Conservation (phyloP, 2,113 vertebrate species). For the Phyllostomus hastatus region DNA sequence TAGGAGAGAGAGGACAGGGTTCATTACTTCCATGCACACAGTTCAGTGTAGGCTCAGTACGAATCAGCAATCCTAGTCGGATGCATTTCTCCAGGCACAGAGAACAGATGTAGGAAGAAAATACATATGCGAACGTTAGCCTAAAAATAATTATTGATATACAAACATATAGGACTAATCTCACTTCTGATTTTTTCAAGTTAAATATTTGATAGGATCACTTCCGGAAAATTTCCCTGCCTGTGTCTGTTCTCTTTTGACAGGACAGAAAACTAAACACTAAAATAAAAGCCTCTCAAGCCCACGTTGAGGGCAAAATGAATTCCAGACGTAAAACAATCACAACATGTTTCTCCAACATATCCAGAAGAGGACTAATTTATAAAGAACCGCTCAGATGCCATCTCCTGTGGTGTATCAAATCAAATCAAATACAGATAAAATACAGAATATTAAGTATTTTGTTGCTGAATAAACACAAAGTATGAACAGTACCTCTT, state of each 20-base stretch:
- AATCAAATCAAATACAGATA: not conserved
- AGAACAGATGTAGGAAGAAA: not conserved
- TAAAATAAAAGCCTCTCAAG: not conserved
- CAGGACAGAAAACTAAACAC: not conserved
- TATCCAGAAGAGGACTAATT: not conserved
- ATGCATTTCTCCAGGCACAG: not conserved
- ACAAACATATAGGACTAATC: not conserved
- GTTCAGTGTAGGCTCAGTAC: not conserved
- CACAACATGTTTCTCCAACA: not conserved
- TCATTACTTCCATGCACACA: not conserved
- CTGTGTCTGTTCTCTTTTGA: not conserved
- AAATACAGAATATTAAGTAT: not conserved
- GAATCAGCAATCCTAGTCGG: not conserved
- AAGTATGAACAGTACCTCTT: not conserved
- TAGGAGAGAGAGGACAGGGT: not conserved
- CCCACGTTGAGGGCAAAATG: not conserved
- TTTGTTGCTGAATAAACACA: not conserved
- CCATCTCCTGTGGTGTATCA: not conserved
- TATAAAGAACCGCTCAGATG: not conserved
- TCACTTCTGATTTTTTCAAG: not conserved
- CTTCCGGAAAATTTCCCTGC: not conserved
- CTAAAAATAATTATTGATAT: not conserved
- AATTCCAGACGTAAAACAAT: not conserved
- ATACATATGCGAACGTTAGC: not conserved
- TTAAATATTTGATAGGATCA: not conserved